Percentiles rank a stretch among this genome's conserved stretches.
Evolutionary conservation across 2,113 vertebrate genomes (phyloP).

Genomic region (Malurus melanocephalus): DNA sequence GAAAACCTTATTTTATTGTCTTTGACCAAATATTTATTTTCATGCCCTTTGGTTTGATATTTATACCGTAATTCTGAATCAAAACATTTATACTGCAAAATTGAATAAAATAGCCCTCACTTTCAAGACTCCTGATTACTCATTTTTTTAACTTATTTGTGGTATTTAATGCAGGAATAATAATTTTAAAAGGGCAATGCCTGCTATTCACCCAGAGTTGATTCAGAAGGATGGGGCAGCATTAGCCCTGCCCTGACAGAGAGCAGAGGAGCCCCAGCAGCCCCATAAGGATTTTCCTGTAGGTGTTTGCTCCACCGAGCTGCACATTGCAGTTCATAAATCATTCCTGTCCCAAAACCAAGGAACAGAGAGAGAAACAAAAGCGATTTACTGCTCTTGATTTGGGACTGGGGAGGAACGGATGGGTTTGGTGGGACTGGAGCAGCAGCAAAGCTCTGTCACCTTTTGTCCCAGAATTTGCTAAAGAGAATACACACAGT

Average conservation of each 20-base stretch:
- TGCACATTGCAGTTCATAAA: not conserved
- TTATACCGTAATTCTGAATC: not conserved
- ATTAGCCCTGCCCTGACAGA: not conserved
- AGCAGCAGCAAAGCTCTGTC: not conserved
- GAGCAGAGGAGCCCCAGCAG: not conserved
- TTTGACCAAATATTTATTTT: not conserved
- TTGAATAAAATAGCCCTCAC: not conserved
- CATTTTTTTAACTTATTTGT: not conserved
- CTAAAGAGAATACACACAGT: not conserved
- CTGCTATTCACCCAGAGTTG: not conserved
- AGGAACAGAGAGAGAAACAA: not conserved
- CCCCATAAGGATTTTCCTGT: not conserved
- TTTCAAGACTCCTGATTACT: not conserved
- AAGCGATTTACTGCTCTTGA: not conserved
- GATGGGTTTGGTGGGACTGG: too few relatives aligned
- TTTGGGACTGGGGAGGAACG: too few relatives aligned
- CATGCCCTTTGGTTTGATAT: not conserved
- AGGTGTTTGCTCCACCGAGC: not conserved
- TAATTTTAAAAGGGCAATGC: not conserved
- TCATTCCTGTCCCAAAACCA: not conserved
- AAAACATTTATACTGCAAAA: not conserved
- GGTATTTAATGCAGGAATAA: not conserved
- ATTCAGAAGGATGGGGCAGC: rapidly evolving
- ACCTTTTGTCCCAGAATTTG: not conserved
- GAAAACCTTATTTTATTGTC: not conserved